Base-by-base conservation (phyloP, 2,888 invertebrate genomes). In the Piscicola geometra region DNA sequence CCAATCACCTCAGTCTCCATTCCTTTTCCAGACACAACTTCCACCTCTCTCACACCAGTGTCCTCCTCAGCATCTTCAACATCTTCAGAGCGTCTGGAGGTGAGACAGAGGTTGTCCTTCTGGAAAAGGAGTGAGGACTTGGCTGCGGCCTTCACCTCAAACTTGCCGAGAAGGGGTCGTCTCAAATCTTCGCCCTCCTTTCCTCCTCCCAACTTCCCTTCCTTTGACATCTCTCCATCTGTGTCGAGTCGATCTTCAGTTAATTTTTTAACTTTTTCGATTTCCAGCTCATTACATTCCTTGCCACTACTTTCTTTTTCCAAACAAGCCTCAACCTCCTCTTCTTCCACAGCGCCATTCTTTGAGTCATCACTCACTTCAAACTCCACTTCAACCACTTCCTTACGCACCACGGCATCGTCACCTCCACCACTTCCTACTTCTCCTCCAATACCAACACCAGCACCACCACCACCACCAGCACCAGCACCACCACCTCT, bases 121-220 rank as follows among this genome's bases (percentile, higher is more conserved):
- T 67, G 67, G 32, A 67, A 67, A 5, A 30, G 25, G 18, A 67
- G 35, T 3, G 67, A 67, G 1, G 32, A 67, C 15, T 67, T 67
- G 21, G 25, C 32, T 5, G 67, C 67, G 2, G 67, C 3, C 35
- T 67, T 67, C 33, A 67, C 3, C 30, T 35, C n/a, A 30, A 67
- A 67, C 18, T n/a, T 18, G 32, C 67, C 67, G 30, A 30, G 1
- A 15, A 18, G 28, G 5, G 25, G 32, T 1, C 25, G 15, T 3
- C 21, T 32, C 21, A 30, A n/a, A 3, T 9, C 35, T 67, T 67
- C 67, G 1, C 0, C 3, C 2, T 30, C 32, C 32, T 15, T 5
- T 67, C 21, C 33, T 67, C 32, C 1, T 18, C 5, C 32, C 67
- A 28, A n/a, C 35, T 67, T 35, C 12, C 28, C 21, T 32, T 30